Evolutionary conservation across 2,113 vertebrate species (phyloP).

Genomic region (Menidia beryllina): DNA sequence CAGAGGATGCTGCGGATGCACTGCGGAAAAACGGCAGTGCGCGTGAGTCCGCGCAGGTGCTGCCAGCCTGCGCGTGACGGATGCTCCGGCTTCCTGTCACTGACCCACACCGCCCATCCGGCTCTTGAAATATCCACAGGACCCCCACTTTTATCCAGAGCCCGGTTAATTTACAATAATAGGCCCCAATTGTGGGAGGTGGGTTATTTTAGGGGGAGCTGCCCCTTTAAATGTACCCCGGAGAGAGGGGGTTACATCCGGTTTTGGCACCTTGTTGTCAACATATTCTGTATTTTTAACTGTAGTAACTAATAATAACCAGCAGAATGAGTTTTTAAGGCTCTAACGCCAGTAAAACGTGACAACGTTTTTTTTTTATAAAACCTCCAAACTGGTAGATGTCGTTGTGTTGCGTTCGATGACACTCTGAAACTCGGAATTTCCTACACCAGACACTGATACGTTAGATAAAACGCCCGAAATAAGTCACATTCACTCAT

Average conservation of each 20-base stretch:
- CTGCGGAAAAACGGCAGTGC: conserved; percentile 75
- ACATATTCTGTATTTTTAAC: neutral
- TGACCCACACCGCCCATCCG: neutral
- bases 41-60: conserved; percentile 20
- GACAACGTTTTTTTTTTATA: too few relatives aligned
- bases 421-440: neutral
- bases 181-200: neutral
- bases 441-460: neutral
- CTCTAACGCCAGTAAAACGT: too few relatives aligned
- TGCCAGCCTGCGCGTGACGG: neutral
- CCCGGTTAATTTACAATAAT: neutral
- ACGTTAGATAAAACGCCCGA: neutral
- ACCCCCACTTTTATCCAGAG: neutral
- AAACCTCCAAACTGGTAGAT: neutral
- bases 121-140: too few relatives aligned
- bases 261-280: neutral
- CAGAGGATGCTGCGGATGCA: conserved; percentile 72
- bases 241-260: neutral
- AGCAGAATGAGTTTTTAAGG: too few relatives aligned
- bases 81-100: too few relatives aligned
- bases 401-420: neutral
- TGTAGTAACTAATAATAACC: neutral
- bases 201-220: neutral
- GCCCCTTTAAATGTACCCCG: conserved; percentile 49
- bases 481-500: too few relatives aligned